phyloP scores from a whole-genome alignment of 2,888 invertebrate genomes.

The Drosophila meridiana region DNA sequence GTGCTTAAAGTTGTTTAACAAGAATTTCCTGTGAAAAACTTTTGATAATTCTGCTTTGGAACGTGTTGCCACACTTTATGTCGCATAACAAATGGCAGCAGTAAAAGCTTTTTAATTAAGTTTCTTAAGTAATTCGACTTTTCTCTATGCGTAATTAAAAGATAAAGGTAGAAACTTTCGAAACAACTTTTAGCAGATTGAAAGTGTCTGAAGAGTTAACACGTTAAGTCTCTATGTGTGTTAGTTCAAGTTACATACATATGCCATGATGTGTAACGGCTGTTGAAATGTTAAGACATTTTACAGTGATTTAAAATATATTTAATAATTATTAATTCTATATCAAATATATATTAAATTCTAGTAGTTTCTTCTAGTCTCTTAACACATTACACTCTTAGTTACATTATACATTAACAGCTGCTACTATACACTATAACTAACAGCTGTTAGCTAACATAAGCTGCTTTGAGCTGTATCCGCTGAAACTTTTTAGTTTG shows the following conservation, averaged over 20 bases:
- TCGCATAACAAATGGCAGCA: conserved; percentile 4
- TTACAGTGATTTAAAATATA: no score
- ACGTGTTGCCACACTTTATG: neutral
- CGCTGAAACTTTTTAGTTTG: conserved; percentile 1
- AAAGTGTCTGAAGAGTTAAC: neutral
- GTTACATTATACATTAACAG: neutral
- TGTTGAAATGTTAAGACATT: neutral
- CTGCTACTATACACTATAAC: no score
- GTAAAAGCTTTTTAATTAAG: conserved; percentile 10
- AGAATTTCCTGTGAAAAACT: neutral
- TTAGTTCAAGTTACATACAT: neutral
- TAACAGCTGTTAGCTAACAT: neutral
- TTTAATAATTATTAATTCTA: no score
- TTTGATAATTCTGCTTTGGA: neutral
- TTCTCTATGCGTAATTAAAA: neutral
- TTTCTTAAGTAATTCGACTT: neutral
- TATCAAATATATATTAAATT: no score
- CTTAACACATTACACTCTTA: neutral
- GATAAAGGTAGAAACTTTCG: neutral
- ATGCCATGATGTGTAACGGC: neutral
- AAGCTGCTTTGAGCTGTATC: neutral
- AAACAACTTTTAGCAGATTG: neutral
- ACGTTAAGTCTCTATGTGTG: neutral
- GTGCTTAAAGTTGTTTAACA: neutral
- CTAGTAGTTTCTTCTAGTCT: no score